Percentiles rank a stretch among this genome's conserved stretches.
Conservation (phyloP, 2,888 invertebrate species). For the Troilus luridus region DNA sequence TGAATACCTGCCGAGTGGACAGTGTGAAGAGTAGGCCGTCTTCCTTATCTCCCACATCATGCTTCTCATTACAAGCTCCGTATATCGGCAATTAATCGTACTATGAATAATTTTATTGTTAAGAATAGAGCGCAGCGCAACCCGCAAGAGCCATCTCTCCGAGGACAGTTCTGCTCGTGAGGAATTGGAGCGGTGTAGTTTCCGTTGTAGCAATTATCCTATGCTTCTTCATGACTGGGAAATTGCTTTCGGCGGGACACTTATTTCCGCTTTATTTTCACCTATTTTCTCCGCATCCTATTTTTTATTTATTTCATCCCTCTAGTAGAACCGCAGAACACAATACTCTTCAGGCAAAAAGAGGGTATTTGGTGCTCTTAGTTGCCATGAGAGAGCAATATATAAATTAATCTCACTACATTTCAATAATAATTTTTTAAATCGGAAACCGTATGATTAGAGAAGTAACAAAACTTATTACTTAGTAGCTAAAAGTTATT, state of each 20-base stretch:
- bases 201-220: slow-evolving; percentile 46
- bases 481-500: too few relatives aligned
- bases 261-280: neutral
- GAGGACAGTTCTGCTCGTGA: neutral
- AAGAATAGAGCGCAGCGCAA: neutral
- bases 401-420: neutral
- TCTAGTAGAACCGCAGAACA: neutral
- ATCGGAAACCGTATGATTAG: neutral
- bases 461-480: too few relatives aligned
- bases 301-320: neutral
- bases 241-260: slow-evolving; percentile 3
- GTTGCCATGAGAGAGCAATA: too few relatives aligned
- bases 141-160: neutral
- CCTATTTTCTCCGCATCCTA: neutral
- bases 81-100: neutral
- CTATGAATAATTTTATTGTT: neutral
- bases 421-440: neutral
- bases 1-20: neutral
- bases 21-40: neutral
- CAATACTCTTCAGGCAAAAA: too few relatives aligned
- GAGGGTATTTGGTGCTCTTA: too few relatives aligned
- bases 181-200: slow-evolving; percentile 46
- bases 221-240: slow-evolving; percentile 30
- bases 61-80: neutral
- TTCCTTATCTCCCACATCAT: neutral